Evolutionary conservation across 2,797 vertebrate genomes (phyloP), one percentile per base, ranked within the genome.

Genomic region (Halcyon badia): DNA sequence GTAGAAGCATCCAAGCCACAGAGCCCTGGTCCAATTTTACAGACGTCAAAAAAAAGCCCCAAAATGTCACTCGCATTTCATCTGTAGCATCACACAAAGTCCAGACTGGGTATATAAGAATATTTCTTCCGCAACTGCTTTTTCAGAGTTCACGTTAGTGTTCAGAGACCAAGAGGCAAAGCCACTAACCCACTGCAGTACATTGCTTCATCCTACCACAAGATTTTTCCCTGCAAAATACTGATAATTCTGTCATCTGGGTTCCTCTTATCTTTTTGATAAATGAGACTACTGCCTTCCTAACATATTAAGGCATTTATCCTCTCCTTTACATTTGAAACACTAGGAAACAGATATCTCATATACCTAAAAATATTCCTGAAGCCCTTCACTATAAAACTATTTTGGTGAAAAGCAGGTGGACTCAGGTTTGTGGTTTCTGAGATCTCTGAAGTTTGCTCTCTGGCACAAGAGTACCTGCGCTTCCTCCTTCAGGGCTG

Each of bases 231-330:
- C n/a, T 73, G 35, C 26, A 92, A 79, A 94, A 90, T 94, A 94
- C 44, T 84, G 62, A 86, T 82, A 94, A 91, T 73, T 93, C 91
- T 93, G 83, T 90, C 94, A 88, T 78, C 65, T 58, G 28, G 4
- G 51, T 49, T 95, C 41, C 30, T 92, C 60, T 83, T 88, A 93
- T 90, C 89, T 79, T 84, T 95, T 81, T 95, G 73, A 95, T 70
- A 94, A 89, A 94, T 84, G 64, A 94, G 39, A 14, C 66, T 79
- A 82, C 51, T 77, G 70, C 37, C 62, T 94, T 88, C 80, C 70
- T 70, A 91, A 83, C 39, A 92, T 92, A 87, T 64, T 73, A 77
- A 88, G 56, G 51, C 37, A 91, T 86, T 94, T 90, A 85, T 66
- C 12, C 17, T 70, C 62, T 77, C 39, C 62, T 83, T 87, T 85